A percentile compares a stretch with the other conserved stretches of the same genome.
Evolutionary conservation across 2,797 vertebrate genomes (phyloP).

Genomic region (Atherinosoma microstoma): DNA sequence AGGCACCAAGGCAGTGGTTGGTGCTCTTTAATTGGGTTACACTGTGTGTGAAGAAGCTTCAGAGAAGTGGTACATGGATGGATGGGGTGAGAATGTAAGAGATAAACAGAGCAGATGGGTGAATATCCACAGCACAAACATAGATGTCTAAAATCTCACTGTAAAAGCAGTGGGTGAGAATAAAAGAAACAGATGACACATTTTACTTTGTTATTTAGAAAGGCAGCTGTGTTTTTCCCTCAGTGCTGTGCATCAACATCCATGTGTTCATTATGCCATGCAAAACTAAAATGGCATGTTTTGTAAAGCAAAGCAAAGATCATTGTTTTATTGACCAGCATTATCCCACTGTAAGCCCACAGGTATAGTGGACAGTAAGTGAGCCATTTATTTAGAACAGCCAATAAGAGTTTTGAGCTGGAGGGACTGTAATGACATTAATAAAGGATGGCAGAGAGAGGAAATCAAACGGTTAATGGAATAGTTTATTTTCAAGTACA

Average conservation of each 20-base stretch:
- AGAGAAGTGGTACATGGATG: conserved; percentile 51
- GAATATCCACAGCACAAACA: conserved; percentile 28
- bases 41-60: conserved; percentile 31
- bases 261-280: conserved; percentile 47
- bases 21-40: conserved; percentile 74
- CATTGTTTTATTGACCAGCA: conserved; percentile 70
- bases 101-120: conserved; percentile 40
- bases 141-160: conserved; percentile 30
- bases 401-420: conserved; percentile 62
- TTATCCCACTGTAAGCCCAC: conserved; percentile 47
- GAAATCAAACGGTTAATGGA: conserved; percentile 66
- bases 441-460: conserved; percentile 55
- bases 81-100: conserved; percentile 22
- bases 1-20: conserved; percentile 38
- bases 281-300: conserved; percentile 49
- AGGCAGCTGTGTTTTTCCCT: conserved; percentile 20
- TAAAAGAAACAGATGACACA: conserved; percentile 22
- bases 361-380: conserved; percentile 57
- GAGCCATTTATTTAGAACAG: conserved; percentile 62
- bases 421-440: conserved; percentile 62
- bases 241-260: conserved; percentile 19
- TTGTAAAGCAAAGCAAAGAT: conserved; percentile 50
- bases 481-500: conserved; percentile 63
- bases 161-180: conserved; percentile 29
- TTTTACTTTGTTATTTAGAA: conserved; percentile 41